These are phyloP conservation scores for Strigamia crassipes DNA, from an alignment of 2,888 invertebrate genomes.

Conservation along the genomic window DNA sequence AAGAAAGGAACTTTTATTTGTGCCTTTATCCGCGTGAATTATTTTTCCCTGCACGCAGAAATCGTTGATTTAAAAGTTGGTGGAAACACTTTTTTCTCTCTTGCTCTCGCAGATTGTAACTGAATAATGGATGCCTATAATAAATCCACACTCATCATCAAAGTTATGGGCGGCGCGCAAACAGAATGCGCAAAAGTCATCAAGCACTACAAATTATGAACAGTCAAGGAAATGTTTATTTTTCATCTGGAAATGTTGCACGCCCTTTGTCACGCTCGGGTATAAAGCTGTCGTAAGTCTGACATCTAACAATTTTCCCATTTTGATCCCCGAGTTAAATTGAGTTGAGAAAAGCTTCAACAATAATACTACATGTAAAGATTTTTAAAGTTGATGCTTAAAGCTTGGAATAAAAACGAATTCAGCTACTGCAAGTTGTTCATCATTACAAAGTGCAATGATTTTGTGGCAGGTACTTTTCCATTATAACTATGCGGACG, in stretches of 20 bases:
- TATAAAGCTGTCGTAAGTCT: slow-evolving; percentile 1
- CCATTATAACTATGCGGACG: no score
- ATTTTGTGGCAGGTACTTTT: no score
- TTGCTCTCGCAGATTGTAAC: not conserved
- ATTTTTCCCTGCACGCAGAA: slow-evolving; percentile 10
- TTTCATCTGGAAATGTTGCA: slow-evolving; percentile 3
- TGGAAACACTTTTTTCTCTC: not conserved
- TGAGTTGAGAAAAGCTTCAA: not conserved
- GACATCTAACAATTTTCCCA: not conserved
- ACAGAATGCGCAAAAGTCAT: slow-evolving; percentile 10
- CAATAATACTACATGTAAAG: no score
- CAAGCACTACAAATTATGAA: slow-evolving; percentile 10
- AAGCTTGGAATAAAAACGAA: no score
- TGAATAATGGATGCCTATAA: slow-evolving; percentile 10
- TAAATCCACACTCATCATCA: slow-evolving; percentile 10
- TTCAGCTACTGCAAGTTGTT: no score
- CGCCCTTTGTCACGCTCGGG: slow-evolving; percentile 2
- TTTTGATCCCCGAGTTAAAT: no score
- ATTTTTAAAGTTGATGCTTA: no score
- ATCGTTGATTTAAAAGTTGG: slow-evolving; percentile 10
- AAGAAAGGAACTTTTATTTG: slow-evolving; percentile 10
- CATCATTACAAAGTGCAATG: no score
- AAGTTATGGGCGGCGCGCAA: slow-evolving; percentile 3
- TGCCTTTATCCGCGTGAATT: slow-evolving; percentile 3
- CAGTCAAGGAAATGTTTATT: slow-evolving; percentile 10